Evolutionary conservation across 2,888 invertebrate genomes (phyloP).

Genomic region (Eupithecia abbreviata): DNA sequence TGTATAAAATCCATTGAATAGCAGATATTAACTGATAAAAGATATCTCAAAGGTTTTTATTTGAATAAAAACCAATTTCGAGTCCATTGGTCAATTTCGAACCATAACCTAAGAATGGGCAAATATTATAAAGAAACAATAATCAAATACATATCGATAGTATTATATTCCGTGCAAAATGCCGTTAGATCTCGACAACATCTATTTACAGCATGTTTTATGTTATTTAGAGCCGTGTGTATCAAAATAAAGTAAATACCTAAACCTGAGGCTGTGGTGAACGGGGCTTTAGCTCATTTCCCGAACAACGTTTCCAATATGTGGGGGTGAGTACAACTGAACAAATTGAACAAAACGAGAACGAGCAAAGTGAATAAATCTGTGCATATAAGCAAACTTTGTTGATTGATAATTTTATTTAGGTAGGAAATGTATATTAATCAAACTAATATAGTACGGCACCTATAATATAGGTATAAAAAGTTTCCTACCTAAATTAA

Average conservation of each 20-base stretch:
- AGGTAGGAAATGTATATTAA: not conserved
- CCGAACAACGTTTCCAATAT: conserved; percentile 74
- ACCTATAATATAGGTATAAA: no score
- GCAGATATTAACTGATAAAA: no score
- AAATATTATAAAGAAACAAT: not conserved
- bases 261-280: conserved; percentile 70
- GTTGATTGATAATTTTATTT: conserved; percentile 3
- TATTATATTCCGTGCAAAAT: no score
- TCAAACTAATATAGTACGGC: no score
- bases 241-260: conserved; percentile 64
- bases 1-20: no score
- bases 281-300: conserved; percentile 80
- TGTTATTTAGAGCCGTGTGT: conserved; percentile 48
- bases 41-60: no score
- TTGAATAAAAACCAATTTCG: no score
- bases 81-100: no score
- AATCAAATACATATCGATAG: not conserved
- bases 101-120: not conserved
- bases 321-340: conserved; percentile 71
- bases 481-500: no score
- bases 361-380: conserved; percentile 46
- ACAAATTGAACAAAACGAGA: conserved; percentile 49
- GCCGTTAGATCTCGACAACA: not conserved
- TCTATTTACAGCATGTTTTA: not conserved
- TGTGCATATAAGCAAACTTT: conserved; percentile 2